A percentile compares a stretch with the other conserved stretches of the same genome.
These are phyloP conservation scores for Rhineura floridana DNA, from an alignment of 2,113 vertebrate species.

Conservation along the genomic window DNA sequence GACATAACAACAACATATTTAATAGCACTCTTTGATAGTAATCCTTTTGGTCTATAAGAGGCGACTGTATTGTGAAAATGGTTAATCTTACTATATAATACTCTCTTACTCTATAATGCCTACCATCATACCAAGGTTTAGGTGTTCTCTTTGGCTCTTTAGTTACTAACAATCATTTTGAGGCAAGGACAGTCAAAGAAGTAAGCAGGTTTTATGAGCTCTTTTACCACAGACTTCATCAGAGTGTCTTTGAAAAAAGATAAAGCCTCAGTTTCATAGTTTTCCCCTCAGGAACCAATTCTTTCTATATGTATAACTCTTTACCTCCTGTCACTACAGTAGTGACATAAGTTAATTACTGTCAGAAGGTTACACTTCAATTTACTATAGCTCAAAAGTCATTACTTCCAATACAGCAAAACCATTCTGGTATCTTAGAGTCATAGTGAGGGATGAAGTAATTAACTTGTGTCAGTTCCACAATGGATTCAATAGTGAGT, in stretches of 20 bases:
- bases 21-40: not conserved
- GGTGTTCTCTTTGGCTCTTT: constrained; percentile 15
- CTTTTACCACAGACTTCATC: constrained; percentile 15
- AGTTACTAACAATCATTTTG: constrained; percentile 27
- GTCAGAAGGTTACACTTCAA: constrained; percentile 23
- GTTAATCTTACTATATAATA: constrained; percentile 32
- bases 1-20: no score
- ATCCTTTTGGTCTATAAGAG: not conserved
- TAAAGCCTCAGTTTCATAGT: constrained; percentile 24
- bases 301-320: constrained; percentile 29
- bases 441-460: not conserved
- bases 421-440: not conserved
- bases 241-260: constrained; percentile 13
- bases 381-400: not conserved
- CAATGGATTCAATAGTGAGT: not conserved
- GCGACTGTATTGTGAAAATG: constrained; percentile 35
- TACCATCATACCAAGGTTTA: constrained; percentile 33
- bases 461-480: not conserved
- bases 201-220: constrained; percentile 7
- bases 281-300: not conserved
- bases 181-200: constrained; percentile 16
- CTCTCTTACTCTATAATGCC: constrained; percentile 32
- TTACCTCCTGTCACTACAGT: constrained; percentile 10
- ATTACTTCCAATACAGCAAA: constrained; percentile 18
- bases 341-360: constrained; percentile 37